Conservation (phyloP, 37 sponge, comb jelly and placozoan genomes). For the Axinella damicornis region DNA sequence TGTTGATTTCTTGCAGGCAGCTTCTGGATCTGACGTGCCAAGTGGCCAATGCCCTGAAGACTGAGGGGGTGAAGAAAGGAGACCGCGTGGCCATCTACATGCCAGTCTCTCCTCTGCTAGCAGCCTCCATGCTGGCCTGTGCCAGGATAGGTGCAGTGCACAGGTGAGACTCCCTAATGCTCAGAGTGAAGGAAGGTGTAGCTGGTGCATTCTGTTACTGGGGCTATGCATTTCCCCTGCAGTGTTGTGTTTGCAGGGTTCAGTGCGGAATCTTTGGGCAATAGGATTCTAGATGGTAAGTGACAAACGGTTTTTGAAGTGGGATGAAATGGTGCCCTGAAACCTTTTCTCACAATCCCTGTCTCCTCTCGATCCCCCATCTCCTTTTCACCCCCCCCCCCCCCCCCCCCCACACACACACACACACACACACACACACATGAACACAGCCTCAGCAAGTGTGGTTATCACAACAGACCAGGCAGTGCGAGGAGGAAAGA, state of each 20-base stretch:
- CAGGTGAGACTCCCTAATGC: no score
- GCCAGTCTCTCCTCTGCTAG: slow-evolving; percentile 90
- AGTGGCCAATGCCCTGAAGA: slow-evolving; percentile 92
- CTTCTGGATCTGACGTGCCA: slow-evolving; percentile 88
- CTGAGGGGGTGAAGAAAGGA: slow-evolving; percentile 86
- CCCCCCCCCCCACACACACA: no score
- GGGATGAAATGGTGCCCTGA: neutral
- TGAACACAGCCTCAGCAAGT: slow-evolving; percentile 69
- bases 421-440: no score
- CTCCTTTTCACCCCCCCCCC: no score
- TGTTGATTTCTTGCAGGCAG: slow-evolving; percentile 51
- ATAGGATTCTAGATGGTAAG: slow-evolving; percentile 83
- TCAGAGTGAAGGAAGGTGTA: no score
- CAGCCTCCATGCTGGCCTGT: slow-evolving; percentile 95
- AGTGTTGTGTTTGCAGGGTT: slow-evolving; percentile 98
- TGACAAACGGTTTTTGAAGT: neutral
- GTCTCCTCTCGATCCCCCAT: no score
- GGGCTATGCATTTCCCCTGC: slow-evolving; percentile 3
- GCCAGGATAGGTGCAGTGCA: slow-evolving; percentile 94
- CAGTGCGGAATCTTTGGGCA: slow-evolving; percentile 91
- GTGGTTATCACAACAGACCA: slow-evolving; percentile 92
- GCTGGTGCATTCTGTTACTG: no score
- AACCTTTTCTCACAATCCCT: neutral
- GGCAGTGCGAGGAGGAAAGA: slow-evolving; percentile 90
- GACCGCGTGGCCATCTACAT: slow-evolving; percentile 96